phyloP scores from a whole-genome alignment of 2,888 invertebrate genomes.

The Gari tellinella region DNA sequence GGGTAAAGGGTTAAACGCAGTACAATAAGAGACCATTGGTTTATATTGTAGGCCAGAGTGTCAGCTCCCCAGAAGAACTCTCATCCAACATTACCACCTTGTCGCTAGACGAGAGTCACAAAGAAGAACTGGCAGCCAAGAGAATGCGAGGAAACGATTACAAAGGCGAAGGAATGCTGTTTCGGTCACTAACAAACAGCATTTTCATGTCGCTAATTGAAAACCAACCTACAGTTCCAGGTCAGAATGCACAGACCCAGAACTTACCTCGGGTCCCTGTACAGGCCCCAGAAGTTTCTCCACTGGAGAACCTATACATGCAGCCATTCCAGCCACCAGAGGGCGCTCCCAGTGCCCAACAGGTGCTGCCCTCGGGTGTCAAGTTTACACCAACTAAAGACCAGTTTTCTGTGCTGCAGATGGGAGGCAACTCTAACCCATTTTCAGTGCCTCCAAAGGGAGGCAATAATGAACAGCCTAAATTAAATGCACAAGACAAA shows the following conservation, averaged over 20 bases:
- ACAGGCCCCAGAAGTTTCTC: slow-evolving; percentile 3
- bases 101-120: slow-evolving; percentile 6
- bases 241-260: background rate
- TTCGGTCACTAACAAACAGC: slow-evolving; percentile 41
- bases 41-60: slow-evolving; percentile 24
- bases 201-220: slow-evolving; percentile 28
- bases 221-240: slow-evolving; percentile 11
- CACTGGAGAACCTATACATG: slow-evolving; percentile 32
- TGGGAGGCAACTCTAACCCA: slow-evolving; percentile 4
- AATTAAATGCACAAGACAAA: background rate
- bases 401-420: background rate
- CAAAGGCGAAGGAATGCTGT: slow-evolving; percentile 32
- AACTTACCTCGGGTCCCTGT: background rate
- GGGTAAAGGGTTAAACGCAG: no score
- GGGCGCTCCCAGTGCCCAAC: background rate
- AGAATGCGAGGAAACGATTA: slow-evolving; percentile 23
- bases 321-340: slow-evolving; percentile 8
- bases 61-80: slow-evolving; percentile 41
- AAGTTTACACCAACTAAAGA: background rate
- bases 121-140: slow-evolving; percentile 9
- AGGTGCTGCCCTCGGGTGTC: no score
- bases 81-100: slow-evolving; percentile 33
- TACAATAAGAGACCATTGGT: background rate
- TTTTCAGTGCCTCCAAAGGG: slow-evolving; percentile 4
- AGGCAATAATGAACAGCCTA: background rate